Evolutionary conservation across 2,888 invertebrate species (phyloP).

Genomic region (Parnassius smintheus): DNA sequence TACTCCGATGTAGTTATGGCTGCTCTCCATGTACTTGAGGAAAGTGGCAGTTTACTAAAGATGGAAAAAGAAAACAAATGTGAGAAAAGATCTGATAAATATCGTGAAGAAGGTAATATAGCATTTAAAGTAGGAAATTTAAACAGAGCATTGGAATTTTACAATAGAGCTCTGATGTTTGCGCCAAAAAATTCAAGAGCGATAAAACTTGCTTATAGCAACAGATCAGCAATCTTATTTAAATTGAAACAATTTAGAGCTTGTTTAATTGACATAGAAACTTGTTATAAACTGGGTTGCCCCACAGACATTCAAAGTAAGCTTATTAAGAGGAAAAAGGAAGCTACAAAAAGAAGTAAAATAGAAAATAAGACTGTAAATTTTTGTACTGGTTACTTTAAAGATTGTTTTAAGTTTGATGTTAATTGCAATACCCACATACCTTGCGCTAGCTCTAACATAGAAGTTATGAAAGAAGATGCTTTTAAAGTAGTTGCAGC

Average conservation of each 20-base stretch:
- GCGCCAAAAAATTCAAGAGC: conserved; percentile 38
- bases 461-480: conserved; percentile 30
- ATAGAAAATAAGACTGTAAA: conserved; percentile 2
- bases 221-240: conserved; percentile 39
- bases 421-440: conserved; percentile 30
- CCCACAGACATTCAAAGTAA: conserved; percentile 36
- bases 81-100: conserved; percentile 31
- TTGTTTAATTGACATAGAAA: conserved; percentile 38
- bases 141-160: conserved; percentile 30
- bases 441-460: conserved; percentile 34
- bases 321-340: conserved; percentile 31
- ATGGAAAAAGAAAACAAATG: conserved; percentile 28
- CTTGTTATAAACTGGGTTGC: conserved; percentile 36
- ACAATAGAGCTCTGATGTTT: conserved; percentile 39
- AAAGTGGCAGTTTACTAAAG: conserved; percentile 25
- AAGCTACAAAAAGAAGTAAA: conserved; percentile 6
- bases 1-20: conserved; percentile 34
- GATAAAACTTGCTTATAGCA: conserved; percentile 39
- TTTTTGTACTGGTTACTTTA: conserved; percentile 3
- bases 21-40: conserved; percentile 33
- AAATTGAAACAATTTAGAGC: conserved; percentile 29
- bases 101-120: conserved; percentile 35
- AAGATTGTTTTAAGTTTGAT: conserved; percentile 28
- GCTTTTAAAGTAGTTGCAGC: conserved; percentile 38
- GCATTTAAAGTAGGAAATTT: conserved; percentile 27